Base-by-base conservation (phyloP, 2,797 vertebrate genomes). In the Poeciliopsis infans region DNA sequence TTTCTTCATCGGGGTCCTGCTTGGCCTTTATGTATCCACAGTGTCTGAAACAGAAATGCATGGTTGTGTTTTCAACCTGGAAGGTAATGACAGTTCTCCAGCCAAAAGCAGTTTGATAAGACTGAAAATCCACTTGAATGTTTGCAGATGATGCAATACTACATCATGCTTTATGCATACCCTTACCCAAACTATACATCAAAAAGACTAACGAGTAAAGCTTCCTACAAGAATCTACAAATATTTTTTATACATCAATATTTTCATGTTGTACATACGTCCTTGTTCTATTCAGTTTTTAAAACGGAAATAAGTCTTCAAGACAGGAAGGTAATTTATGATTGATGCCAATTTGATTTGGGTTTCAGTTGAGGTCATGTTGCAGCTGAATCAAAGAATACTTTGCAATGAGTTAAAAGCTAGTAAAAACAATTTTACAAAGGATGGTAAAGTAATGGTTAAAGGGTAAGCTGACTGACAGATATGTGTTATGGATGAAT, bases 11-110 rank as follows among this genome's bases (percentile, higher is more conserved):
- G 0, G 96, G 96, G 85, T 97, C 96, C 89, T 97, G 96, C 81
- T 97, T 97, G 45, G 96, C 96, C 93, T 96, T 97, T 89, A 96
- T 97, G 74, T 97, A 97, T 55, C 96, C 96, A 85, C 96, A 97
- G 81, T 96, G 96, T 86, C 96, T 97, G 92, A 79, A 88, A 86
- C 69, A 79, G 45, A 84, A 80, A 85, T 4, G n/a, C 36, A 85
- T 39, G 80, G 59, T 73, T 85, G n/a, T 20, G 64, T 87, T 83
- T 87, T 31, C 13, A 49, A 72, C 31, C 53, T 70, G 28, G 57
- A 75, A 5, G 25, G n/a, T 23, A 36, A 41, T 31, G 5, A 8
- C 10, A 69, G 36, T 41, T 68, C 36, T 41, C 23, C 64, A 25
- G 36, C 41, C 41, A 70, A 70, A n/a, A 70, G 23, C 25, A 25